These are phyloP conservation scores for Rousettus madagascariensis DNA, from an alignment of 2,797 vertebrate genomes.

Conservation along the genomic window DNA sequence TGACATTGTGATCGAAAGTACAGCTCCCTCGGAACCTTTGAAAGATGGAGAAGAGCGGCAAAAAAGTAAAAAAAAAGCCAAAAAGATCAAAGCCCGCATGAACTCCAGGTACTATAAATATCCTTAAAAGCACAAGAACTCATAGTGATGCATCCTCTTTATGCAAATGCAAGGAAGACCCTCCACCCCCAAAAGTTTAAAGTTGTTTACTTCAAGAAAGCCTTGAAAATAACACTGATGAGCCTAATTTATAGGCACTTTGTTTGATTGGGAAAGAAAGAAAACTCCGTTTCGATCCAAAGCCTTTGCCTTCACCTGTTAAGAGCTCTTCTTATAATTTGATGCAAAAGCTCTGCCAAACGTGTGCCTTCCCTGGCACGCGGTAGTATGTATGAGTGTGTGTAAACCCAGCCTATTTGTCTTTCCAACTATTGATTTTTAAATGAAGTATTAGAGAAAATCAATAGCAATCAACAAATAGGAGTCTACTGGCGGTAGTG, in stretches of 20 bases:
- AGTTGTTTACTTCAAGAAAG: conserved; percentile 91
- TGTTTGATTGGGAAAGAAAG: conserved; percentile 96
- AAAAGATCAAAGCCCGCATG: conserved; percentile 97
- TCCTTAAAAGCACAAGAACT: conserved; percentile 34
- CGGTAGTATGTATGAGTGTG: conserved; percentile 93
- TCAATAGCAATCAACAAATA: conserved; percentile 99
- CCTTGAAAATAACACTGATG: conserved; percentile 93
- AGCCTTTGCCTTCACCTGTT: conserved; percentile 93
- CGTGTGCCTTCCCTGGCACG: conserved; percentile 86
- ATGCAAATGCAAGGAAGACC: conserved; percentile 32
- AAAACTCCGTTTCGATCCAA: conserved; percentile 93
- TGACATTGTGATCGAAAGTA: conserved; percentile 93
- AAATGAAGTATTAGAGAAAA: conserved; percentile 98
- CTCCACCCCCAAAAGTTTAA: conserved; percentile 76
- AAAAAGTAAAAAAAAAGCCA: conserved; percentile 95
- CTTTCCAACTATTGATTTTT: conserved; percentile 97
- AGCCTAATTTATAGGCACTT: conserved; percentile 99
- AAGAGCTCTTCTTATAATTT: conserved; percentile 99
- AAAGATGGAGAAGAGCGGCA: conserved; percentile 95
- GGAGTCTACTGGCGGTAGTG: conserved; percentile 88
- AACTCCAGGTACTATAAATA: conserved; percentile 91
- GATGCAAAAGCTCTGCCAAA: conserved; percentile 91
- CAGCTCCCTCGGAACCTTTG: conserved; percentile 87
- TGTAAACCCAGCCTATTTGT: conserved; percentile 95
- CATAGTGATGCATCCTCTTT: conserved; percentile 64